Conservation (phyloP, 2,888 invertebrate genomes). For the Thera obeliscata region DNA sequence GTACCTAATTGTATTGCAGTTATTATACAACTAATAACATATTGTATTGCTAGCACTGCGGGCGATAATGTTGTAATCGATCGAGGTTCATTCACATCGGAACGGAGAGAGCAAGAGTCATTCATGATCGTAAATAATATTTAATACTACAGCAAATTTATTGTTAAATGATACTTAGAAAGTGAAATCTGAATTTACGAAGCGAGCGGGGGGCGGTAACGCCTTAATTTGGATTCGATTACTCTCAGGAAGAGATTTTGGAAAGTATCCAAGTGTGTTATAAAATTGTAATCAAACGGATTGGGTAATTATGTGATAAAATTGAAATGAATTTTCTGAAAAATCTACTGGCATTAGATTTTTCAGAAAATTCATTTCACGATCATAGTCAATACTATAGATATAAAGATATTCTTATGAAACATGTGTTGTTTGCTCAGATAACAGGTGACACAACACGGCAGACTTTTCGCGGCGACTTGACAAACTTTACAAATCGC, state of each 20-base stretch:
- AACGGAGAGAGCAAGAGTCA: constrained; percentile 46
- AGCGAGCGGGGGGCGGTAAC: constrained; percentile 10
- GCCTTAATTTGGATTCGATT: constrained; percentile 22
- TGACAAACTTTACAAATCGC: constrained; percentile 21
- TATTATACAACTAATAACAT: constrained; percentile 51
- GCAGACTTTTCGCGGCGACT: constrained; percentile 24
- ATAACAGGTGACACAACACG: constrained; percentile 7
- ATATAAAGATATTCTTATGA: neutral
- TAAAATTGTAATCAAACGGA: constrained; percentile 4
- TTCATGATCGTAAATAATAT: constrained; percentile 46
- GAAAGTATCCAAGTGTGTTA: constrained; percentile 18
- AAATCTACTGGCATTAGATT: neutral
- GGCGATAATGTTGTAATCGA: constrained; percentile 55
- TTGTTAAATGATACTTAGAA: constrained; percentile 37
- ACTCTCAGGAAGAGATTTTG: constrained; percentile 18
- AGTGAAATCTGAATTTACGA: constrained; percentile 33
- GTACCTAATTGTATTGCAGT: constrained; percentile 53
- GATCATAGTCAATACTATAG: neutral
- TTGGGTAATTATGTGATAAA: neutral
- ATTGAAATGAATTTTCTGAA: neutral
- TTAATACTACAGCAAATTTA: constrained; percentile 35
- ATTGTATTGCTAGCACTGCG: constrained; percentile 47
- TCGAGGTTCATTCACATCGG: constrained; percentile 60
- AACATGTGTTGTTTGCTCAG: constrained; percentile 2
- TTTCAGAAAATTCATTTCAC: too few species aligned